Percentiles rank a stretch among this genome's conserved stretches.
phyloP scores from a whole-genome alignment of 1,140 invertebrate species.

The Zaprionus vittiger region DNA sequence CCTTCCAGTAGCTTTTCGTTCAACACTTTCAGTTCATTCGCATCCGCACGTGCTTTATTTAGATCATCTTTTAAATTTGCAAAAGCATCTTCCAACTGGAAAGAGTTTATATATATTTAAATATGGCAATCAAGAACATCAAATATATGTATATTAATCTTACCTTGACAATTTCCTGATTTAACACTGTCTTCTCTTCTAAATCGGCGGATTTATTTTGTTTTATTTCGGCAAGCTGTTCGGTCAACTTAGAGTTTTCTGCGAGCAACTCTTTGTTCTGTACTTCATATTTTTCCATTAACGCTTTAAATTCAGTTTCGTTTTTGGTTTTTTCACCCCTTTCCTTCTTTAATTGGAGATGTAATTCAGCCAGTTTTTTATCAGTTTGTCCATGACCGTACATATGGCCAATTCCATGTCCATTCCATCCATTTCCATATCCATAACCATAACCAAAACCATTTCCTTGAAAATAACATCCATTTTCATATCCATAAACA shows the following conservation, averaged over 20 bases:
- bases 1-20: conserved; percentile 30
- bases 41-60: neutral
- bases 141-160: neutral
- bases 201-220: neutral
- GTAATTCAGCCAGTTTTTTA: neutral
- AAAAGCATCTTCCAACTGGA: neutral
- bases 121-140: neutral
- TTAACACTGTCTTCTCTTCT: neutral
- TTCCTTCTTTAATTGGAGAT: neutral
- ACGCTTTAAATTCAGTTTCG: neutral
- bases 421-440: neutral
- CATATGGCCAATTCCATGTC: neutral
- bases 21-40: conserved; percentile 5
- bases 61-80: conserved; percentile 1
- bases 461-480: neutral
- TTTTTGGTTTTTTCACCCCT: neutral
- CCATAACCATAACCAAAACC: neutral
- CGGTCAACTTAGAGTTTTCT: neutral
- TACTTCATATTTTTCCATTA: neutral
- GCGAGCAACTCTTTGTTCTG: neutral
- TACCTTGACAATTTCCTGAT: neutral
- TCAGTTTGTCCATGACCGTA: neutral
- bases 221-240: neutral
- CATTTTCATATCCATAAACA: neutral
- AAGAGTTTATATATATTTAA: neutral